phyloP scores from a whole-genome alignment of 1,140 invertebrate species.

The Archegozetes longisetosus region DNA sequence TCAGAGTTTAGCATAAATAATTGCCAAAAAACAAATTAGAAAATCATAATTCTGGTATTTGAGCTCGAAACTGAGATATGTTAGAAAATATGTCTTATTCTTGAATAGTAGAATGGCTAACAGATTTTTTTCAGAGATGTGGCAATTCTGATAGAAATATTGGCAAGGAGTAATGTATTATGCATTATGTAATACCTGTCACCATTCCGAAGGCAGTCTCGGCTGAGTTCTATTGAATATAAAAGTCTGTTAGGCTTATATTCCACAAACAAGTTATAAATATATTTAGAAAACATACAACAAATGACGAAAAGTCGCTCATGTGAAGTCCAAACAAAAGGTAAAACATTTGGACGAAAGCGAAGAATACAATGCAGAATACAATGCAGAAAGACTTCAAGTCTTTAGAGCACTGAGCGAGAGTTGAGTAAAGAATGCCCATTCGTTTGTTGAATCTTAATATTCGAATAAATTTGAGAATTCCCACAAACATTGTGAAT shows the following conservation, averaged over 20 bases:
- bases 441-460: conserved; percentile 33
- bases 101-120: no score
- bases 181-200: conserved; percentile 26
- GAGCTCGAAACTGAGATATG: no score
- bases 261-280: neutral
- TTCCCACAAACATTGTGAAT: conserved; percentile 33
- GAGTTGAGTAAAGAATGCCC: conserved; percentile 27
- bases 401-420: conserved; percentile 29
- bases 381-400: conserved; percentile 29
- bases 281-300: conserved; percentile 18
- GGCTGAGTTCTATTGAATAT: conserved; percentile 23
- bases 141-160: no score
- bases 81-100: no score
- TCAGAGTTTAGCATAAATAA: no score
- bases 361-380: conserved; percentile 28
- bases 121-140: no score
- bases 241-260: neutral
- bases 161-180: no score
- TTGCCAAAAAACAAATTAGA: no score
- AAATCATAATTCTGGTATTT: no score
- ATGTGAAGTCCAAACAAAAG: conserved; percentile 32
- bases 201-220: conserved; percentile 38
- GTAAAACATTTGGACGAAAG: conserved; percentile 35
- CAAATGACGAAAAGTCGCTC: conserved; percentile 33
- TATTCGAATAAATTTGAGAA: conserved; percentile 36